These are phyloP conservation scores for Phymanthus crucifer DNA, from an alignment of 92 coral and sea anemone species.

Conservation along the genomic window DNA sequence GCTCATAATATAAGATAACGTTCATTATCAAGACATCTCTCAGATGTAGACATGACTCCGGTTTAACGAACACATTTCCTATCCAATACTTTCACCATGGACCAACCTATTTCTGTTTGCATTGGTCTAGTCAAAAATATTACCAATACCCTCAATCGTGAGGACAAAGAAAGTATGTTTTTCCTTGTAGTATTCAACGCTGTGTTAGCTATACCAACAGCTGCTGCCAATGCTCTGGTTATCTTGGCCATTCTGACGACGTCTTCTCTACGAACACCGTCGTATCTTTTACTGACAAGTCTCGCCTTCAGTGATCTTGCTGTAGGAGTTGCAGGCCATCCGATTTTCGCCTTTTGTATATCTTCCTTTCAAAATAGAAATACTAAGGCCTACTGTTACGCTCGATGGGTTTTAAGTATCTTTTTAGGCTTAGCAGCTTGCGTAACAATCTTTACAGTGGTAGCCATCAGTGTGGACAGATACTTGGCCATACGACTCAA, in stretches of 20 bases:
- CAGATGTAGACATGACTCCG: too few species aligned
- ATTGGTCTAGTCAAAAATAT: neutral
- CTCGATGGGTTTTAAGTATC: neutral
- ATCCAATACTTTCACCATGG: neutral
- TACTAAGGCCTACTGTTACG: constrained; percentile 5
- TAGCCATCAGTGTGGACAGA: too few species aligned
- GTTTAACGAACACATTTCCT: neutral
- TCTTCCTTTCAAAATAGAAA: neutral
- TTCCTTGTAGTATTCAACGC: constrained; percentile 1
- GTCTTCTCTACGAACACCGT: constrained; percentile 8
- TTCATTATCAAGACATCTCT: too few species aligned
- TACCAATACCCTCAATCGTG: neutral
- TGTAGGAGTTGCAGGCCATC: constrained; percentile 8
- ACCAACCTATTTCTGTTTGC: neutral
- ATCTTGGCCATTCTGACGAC: constrained; percentile 21
- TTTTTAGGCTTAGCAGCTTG: neutral
- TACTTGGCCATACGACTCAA: too few species aligned
- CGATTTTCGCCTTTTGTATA: neutral
- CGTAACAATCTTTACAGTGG: neutral
- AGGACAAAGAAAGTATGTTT: neutral
- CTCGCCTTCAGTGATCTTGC: constrained; percentile 26
- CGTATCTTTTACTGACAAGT: constrained; percentile 16
- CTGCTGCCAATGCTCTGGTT: constrained; percentile 21
- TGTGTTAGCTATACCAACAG: constrained; percentile 19
- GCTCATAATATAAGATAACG: too few species aligned